Percentiles rank a stretch among this genome's conserved stretches.
Evolutionary conservation across 2,797 vertebrate species (phyloP).

Genomic region (Harpagifer antarcticus): DNA sequence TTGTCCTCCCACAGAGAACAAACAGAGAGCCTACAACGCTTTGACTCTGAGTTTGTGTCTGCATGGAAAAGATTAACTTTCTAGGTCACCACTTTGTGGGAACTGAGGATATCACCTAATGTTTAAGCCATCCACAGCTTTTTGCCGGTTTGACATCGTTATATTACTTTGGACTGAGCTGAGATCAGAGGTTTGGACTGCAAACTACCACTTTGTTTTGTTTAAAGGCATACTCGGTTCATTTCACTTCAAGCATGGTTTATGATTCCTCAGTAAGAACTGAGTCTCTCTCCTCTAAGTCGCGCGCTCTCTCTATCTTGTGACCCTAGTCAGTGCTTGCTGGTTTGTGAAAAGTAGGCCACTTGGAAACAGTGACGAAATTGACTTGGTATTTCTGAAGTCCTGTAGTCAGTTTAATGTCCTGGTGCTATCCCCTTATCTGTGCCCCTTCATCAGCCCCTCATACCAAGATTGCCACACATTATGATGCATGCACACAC

Average conservation of each 20-base stretch:
- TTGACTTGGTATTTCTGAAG: conserved; percentile 81
- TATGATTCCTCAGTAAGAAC: conserved; percentile 35
- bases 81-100: conserved; percentile 80
- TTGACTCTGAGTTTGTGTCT: conserved; percentile 49
- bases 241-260: conserved; percentile 33
- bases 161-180: conserved; percentile 32
- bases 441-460: conserved; percentile 57
- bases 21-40: conserved; percentile 16
- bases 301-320: conserved; percentile 62
- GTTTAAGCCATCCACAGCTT: conserved; percentile 62
- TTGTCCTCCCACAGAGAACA: conserved; percentile 31
- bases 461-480: conserved; percentile 28
- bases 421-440: conserved; percentile 62
- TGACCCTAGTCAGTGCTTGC: conserved; percentile 74
- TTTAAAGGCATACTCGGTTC: conserved; percentile 27
- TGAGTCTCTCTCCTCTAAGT: conserved; percentile 27
- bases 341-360: conserved; percentile 81
- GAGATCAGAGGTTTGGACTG: conserved; percentile 38
- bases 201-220: conserved; percentile 43
- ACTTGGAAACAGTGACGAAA: conserved; percentile 84
- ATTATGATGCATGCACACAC: conserved; percentile 5
- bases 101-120: conserved; percentile 57
- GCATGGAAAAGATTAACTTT: conserved; percentile 84
- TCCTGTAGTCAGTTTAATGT: conserved; percentile 67
- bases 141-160: conserved; percentile 35